phyloP scores from a whole-genome alignment of 2,113 vertebrate species.

The Melanerpes aurifrons region DNA sequence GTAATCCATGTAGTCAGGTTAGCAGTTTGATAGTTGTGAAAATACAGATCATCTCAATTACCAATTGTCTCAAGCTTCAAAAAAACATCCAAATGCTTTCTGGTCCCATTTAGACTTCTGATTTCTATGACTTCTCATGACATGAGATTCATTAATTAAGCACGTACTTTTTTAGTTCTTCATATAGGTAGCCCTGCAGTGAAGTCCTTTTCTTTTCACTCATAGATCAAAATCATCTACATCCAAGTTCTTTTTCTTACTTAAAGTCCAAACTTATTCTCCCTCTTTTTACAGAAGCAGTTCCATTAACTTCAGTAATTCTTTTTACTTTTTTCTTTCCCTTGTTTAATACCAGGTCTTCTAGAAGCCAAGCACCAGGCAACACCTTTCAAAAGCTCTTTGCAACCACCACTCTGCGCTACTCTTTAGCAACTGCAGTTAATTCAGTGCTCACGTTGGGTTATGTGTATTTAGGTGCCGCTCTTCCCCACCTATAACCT shows the following conservation, averaged over 20 bases:
- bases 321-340: not conserved
- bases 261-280: not conserved
- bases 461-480: rapidly evolving
- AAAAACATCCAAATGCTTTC: not conserved
- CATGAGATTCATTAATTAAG: not conserved
- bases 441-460: rapidly evolving
- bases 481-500: not conserved
- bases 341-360: rapidly evolving
- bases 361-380: not conserved
- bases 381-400: not conserved
- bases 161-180: not conserved
- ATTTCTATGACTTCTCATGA: not conserved
- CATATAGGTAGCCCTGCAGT: not conserved
- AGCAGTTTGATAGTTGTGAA: not conserved
- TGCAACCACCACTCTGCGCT: not conserved
- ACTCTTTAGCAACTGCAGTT: rapidly evolving
- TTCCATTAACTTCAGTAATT: not conserved
- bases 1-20: not conserved
- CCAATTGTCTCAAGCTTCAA: not conserved
- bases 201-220: not conserved
- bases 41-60: not conserved
- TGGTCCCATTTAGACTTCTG: not conserved
- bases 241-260: not conserved
- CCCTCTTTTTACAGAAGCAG: not conserved
- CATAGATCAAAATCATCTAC: not conserved